Conservation (phyloP, 2,797 vertebrate species). For the Acanthornis magna region DNA sequence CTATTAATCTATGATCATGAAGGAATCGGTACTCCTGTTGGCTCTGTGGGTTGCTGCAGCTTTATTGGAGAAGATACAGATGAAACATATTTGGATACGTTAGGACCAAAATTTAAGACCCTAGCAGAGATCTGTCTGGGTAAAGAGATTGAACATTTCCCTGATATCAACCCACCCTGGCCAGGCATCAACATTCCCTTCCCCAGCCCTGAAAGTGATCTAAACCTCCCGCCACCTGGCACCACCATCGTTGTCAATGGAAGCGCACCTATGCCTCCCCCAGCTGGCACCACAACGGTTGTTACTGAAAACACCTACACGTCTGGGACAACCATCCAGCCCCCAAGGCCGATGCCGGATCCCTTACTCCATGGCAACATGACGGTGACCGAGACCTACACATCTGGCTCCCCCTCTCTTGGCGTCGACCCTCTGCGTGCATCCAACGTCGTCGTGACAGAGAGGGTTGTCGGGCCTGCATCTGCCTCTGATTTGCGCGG, state of each 20-base stretch:
- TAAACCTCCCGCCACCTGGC: slow-evolving; percentile 67
- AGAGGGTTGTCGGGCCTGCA: slow-evolving; percentile 74
- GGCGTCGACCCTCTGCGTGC: slow-evolving; percentile 63
- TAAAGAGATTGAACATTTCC: slow-evolving; percentile 61
- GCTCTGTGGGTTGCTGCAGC: slow-evolving; percentile 79
- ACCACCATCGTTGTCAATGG: slow-evolving; percentile 65
- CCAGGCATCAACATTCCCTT: neutral
- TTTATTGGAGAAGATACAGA: slow-evolving; percentile 77
- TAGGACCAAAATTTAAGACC: slow-evolving; percentile 83
- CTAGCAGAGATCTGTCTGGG: slow-evolving; percentile 81
- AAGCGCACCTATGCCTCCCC: slow-evolving; percentile 36
- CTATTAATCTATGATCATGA: slow-evolving; percentile 82
- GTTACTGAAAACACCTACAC: slow-evolving; percentile 75
- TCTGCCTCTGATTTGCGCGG: slow-evolving; percentile 71
- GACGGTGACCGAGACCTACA: slow-evolving; percentile 74
- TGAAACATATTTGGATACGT: slow-evolving; percentile 78
- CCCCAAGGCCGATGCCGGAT: slow-evolving; percentile 59
- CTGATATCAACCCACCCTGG: slow-evolving; percentile 33
- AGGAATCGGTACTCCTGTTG: slow-evolving; percentile 70
- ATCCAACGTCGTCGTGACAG: slow-evolving; percentile 73
- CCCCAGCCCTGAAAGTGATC: slow-evolving; percentile 56
- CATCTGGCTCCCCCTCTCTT: slow-evolving; percentile 53
- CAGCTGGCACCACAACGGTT: slow-evolving; percentile 60
- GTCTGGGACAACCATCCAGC: slow-evolving; percentile 62
- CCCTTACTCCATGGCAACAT: slow-evolving; percentile 70